phyloP scores from a whole-genome alignment of 2,797 vertebrate species.

The Arctocebus calabarensis region DNA sequence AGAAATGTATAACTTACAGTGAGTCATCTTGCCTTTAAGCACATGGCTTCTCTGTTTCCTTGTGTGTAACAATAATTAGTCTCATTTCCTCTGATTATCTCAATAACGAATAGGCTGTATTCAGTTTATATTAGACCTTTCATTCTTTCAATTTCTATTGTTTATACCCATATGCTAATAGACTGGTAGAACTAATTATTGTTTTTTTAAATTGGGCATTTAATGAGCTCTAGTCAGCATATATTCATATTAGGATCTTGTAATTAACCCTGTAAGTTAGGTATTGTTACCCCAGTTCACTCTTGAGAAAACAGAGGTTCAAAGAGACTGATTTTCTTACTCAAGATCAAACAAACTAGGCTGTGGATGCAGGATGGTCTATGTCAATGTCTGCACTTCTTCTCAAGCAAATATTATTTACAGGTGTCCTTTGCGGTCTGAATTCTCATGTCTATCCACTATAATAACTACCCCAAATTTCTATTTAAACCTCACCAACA shows the following conservation, averaged over 20 bases:
- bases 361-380: neutral
- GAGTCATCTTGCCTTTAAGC: neutral
- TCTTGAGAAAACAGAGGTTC: neutral
- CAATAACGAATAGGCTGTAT: neutral
- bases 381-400: neutral
- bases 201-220: neutral
- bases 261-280: neutral
- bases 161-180: neutral
- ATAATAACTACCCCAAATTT: neutral
- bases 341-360: neutral
- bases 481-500: neutral
- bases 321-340: neutral
- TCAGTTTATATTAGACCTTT: neutral
- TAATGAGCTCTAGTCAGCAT: neutral
- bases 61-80: neutral
- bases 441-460: neutral
- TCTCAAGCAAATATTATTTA: neutral
- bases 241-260: neutral
- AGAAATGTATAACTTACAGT: neutral
- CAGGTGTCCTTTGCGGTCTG: neutral
- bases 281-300: conserved; percentile 17
- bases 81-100: neutral
- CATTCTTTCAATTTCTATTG: neutral
- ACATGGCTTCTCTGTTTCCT: neutral
- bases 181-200: neutral